A percentile compares a stretch with the other conserved stretches of the same genome.
Evolutionary conservation across 2,797 vertebrate genomes (phyloP).

Genomic region (Tragelaphus eurycerus): DNA sequence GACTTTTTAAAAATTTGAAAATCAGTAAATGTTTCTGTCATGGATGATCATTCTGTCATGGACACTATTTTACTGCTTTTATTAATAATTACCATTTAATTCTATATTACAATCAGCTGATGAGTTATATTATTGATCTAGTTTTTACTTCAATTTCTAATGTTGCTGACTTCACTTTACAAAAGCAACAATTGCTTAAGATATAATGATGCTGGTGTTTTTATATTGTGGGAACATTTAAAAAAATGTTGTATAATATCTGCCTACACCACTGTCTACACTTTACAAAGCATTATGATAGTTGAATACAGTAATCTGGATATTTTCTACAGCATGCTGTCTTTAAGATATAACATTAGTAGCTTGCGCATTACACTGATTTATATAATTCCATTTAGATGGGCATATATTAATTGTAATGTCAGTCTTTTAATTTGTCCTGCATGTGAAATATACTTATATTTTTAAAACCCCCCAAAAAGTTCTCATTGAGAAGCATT

Average conservation of each 20-base stretch:
- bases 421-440: neutral
- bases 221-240: neutral
- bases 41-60: no score
- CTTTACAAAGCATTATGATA: neutral
- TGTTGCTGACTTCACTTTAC: neutral
- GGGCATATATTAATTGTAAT: neutral
- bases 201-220: neutral
- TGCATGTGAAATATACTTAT: neutral
- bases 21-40: neutral
- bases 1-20: neutral
- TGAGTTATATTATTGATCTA: neutral
- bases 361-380: neutral
- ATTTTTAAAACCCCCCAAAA: conserved; percentile 9
- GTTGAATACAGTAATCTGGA: neutral
- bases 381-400: conserved; percentile 26
- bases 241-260: neutral
- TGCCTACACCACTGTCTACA: neutral
- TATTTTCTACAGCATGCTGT: neutral
- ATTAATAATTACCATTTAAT: neutral
- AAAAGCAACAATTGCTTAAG: neutral
- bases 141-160: conserved; percentile 13
- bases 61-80: neutral
- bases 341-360: neutral
- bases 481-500: neutral
- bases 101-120: neutral